phyloP scores from a whole-genome alignment of 2,113 vertebrate species.

The Siniperca knerii region DNA sequence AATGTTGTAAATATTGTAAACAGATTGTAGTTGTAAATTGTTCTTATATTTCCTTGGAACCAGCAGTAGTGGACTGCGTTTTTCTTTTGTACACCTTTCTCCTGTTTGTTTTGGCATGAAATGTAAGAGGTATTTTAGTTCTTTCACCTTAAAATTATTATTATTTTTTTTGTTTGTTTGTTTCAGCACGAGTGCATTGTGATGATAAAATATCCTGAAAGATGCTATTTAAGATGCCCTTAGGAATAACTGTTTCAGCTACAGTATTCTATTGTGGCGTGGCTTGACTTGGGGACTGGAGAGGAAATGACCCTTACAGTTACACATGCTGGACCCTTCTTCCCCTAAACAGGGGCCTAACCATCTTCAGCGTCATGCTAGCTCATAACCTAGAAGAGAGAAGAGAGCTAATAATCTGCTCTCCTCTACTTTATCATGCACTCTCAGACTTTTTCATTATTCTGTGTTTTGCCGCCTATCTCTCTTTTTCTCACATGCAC shows the following conservation, averaged over 20 bases:
- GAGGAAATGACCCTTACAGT: neutral
- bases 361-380: neutral
- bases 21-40: neutral
- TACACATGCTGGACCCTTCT: neutral
- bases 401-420: neutral
- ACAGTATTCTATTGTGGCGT: neutral
- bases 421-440: constrained; percentile 20
- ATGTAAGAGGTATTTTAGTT: neutral
- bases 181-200: neutral
- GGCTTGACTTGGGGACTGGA: neutral
- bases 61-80: neutral
- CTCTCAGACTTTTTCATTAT: constrained; percentile 36
- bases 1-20: neutral
- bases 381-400: neutral
- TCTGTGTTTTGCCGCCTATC: constrained; percentile 26
- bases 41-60: neutral
- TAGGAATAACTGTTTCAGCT: neutral
- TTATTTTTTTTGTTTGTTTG: no score
- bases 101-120: neutral
- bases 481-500: constrained; percentile 35
- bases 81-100: neutral
- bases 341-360: neutral
- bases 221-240: constrained; percentile 6
- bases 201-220: neutral
- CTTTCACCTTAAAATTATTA: neutral